These are phyloP conservation scores for Pseudocheirus occidentalis DNA, from an alignment of 2,797 vertebrate species.

Conservation along the genomic window DNA sequence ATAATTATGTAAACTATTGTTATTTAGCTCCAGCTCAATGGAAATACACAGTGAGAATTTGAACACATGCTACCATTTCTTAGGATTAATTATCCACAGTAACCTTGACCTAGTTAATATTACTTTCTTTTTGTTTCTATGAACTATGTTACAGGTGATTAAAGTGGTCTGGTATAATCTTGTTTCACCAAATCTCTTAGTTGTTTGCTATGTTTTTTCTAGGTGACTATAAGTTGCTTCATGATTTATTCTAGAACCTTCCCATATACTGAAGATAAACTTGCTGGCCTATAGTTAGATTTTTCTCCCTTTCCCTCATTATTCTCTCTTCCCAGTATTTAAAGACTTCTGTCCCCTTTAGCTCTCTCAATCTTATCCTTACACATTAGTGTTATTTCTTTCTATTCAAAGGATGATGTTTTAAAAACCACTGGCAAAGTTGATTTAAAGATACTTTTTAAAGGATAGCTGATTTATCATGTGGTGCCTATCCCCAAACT, in stretches of 20 bases:
- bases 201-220: constrained; percentile 52
- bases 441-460: background rate
- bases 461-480: background rate
- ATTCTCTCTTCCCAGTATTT: background rate
- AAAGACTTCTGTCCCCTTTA: background rate
- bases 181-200: background rate
- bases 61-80: background rate
- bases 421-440: background rate
- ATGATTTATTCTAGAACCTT: background rate
- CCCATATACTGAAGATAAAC: background rate
- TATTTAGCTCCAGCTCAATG: background rate
- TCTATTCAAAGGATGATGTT: background rate
- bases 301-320: background rate
- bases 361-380: background rate
- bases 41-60: background rate
- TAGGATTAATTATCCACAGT: background rate
- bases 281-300: background rate
- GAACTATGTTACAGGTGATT: background rate
- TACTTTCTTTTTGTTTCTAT: background rate
- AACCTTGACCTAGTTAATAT: background rate
- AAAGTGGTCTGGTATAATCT: background rate
- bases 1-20: background rate
- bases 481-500: background rate
- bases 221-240: constrained; percentile 35
- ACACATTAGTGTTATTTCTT: background rate